Evolutionary conservation across 2,888 invertebrate genomes (phyloP).

Genomic region (Drosophila rubida): DNA sequence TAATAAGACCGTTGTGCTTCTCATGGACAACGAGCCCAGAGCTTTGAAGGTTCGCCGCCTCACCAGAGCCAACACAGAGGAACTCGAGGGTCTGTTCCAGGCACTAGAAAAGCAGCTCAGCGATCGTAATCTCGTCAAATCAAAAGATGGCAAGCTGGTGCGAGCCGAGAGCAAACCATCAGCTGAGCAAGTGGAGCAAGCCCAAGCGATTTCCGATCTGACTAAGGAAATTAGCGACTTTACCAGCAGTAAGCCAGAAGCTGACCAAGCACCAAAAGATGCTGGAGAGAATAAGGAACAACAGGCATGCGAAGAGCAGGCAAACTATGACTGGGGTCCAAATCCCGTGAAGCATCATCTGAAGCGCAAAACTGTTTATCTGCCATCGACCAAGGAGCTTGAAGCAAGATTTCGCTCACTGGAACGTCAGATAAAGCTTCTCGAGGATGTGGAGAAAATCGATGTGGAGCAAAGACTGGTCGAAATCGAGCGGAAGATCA

Average conservation of each 20-base stretch:
- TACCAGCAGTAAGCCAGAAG: slow-evolving; percentile 55
- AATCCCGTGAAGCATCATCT: slow-evolving; percentile 80
- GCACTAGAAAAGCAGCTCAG: slow-evolving; percentile 82
- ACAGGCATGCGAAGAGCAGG: slow-evolving; percentile 18
- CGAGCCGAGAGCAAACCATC: slow-evolving; percentile 45
- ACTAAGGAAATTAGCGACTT: slow-evolving; percentile 76
- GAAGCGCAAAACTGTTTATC: slow-evolving; percentile 78
- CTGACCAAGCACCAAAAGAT: neutral
- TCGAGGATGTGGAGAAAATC: slow-evolving; percentile 82
- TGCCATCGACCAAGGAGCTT: slow-evolving; percentile 82
- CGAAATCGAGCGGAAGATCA: slow-evolving; percentile 82
- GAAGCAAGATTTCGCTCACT: slow-evolving; percentile 81
- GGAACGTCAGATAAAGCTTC: slow-evolving; percentile 80
- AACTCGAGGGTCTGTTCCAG: slow-evolving; percentile 79
- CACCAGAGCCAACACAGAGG: slow-evolving; percentile 82
- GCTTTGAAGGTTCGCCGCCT: slow-evolving; percentile 78
- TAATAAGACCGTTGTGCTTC: slow-evolving; percentile 78
- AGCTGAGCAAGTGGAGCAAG: slow-evolving; percentile 55
- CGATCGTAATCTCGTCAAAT: slow-evolving; percentile 72
- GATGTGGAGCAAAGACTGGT: slow-evolving; percentile 79
- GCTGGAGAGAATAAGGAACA: slow-evolving; percentile 4
- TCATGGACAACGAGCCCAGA: slow-evolving; percentile 80
- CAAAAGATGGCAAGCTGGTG: slow-evolving; percentile 64
- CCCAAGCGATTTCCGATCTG: slow-evolving; percentile 72
- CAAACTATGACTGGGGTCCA: slow-evolving; percentile 78